Evolutionary conservation across 2,797 vertebrate genomes (phyloP), one percentile per base, ranked within the genome.

Genomic region (Sorex maritimensis): DNA sequence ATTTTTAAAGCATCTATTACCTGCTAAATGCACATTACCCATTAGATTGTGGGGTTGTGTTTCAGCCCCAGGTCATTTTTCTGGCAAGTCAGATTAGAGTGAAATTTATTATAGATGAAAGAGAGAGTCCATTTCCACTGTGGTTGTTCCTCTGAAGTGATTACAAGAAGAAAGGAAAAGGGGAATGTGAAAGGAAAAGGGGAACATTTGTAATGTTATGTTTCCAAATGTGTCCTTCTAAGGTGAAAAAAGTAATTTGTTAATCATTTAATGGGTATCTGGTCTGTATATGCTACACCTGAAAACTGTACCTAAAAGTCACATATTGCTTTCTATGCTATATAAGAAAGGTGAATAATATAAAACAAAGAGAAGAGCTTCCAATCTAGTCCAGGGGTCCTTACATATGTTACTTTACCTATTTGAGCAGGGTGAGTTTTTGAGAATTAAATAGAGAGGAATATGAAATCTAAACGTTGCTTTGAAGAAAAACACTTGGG

Each of bases 1-100:
- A 94, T 92, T 94, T 95, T 92, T 49, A 38, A 96, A 91, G 86
- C 91, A 90, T 96, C 93, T 95, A 91, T 95, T 91, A 91, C 81
- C 71, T 86, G 55, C 46, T 96, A 93, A 96, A 92, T 90, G 71
- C 52, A 81, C 87, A 92, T 88, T 95, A 44, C 30, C 78, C 78
- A 73, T 95, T 95, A 94, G 83, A 95, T 94, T 77, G 77, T 28
- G 58, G 77, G 69, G 67, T 71, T 93, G 71, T 88, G 77, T 83
- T 89, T 86, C 7, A 10, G 69, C 86, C 81, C n/a, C 78, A 81
- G 82, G 83, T 88, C 89, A 95, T 96, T 92, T 95, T 92, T 83
- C 81, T 96, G 87, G 94, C 90, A 88, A 87, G 91, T 93, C 88
- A 96, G 88, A 91, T 95, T 92, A 88, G 58, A 95, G 84, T 92